phyloP scores from a whole-genome alignment of 2,888 invertebrate species.

The Rhopalosiphum nymphaeae region DNA sequence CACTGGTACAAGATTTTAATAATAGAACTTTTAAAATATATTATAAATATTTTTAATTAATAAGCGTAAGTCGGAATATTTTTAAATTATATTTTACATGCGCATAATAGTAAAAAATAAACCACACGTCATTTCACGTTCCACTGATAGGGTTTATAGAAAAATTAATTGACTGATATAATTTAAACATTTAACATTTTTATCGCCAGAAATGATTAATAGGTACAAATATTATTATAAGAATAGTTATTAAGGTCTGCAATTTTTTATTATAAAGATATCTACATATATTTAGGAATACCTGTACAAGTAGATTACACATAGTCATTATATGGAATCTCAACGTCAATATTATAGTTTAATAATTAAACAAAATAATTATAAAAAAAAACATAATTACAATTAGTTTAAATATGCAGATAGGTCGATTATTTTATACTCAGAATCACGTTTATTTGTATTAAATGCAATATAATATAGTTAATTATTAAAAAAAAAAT shows the following conservation, averaged over 20 bases:
- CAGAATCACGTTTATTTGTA: not conserved
- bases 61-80: not conserved
- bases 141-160: not conserved
- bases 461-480: not conserved
- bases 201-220: not conserved
- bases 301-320: not conserved
- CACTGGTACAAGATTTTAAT: not conserved
- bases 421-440: not conserved
- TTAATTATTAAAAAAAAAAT: not conserved
- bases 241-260: too few species aligned
- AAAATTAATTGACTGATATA: not conserved
- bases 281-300: slow-evolving; percentile 1
- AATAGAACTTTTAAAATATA: not conserved
- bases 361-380: too few species aligned
- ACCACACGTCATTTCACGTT: not conserved
- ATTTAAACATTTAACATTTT: not conserved
- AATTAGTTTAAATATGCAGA: not conserved
- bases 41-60: not conserved
- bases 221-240: not conserved
- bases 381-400: too few species aligned
- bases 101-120: not conserved
- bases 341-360: not conserved
- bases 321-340: not conserved
- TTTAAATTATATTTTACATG: not conserved
- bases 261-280: not conserved